Percentiles rank a stretch among this genome's conserved stretches.
These are phyloP conservation scores for Alectura lathami DNA, from an alignment of 2,113 vertebrate species.

Conservation along the genomic window DNA sequence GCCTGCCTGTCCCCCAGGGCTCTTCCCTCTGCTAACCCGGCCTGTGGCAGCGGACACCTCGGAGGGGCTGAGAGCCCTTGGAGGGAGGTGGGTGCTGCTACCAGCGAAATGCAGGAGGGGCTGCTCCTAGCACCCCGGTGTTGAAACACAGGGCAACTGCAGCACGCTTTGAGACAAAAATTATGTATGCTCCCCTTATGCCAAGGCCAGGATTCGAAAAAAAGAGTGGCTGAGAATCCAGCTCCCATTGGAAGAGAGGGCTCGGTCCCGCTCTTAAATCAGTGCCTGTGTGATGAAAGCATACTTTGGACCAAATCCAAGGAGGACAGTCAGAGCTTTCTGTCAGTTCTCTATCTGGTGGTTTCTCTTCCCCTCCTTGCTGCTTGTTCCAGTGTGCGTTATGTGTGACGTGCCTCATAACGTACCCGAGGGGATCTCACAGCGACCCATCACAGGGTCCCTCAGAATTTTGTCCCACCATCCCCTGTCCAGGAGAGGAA, in stretches of 20 bases:
- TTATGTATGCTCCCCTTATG: constrained; percentile 33
- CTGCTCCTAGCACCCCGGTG: neutral
- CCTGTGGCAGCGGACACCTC: neutral
- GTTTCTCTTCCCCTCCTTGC: neutral
- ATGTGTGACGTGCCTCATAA: rapidly evolving
- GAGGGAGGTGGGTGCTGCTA: neutral
- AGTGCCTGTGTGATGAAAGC: constrained; percentile 53
- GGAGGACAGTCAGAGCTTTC: constrained; percentile 21
- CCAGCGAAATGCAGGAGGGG: rapidly evolving
- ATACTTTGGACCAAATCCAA: constrained; percentile 48
- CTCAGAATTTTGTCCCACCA: neutral
- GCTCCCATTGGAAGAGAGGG: constrained; percentile 25
- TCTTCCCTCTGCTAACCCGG: constrained; percentile 36
- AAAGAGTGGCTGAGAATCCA: constrained; percentile 45
- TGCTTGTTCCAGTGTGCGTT: neutral
- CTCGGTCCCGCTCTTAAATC: constrained; percentile 41
- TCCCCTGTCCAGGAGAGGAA: neutral
- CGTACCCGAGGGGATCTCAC: neutral
- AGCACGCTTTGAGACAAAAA: constrained; percentile 55
- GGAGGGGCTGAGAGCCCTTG: neutral
- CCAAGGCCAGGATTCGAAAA: constrained; percentile 4
- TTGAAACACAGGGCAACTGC: neutral
- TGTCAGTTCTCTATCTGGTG: neutral
- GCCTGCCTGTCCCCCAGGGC: constrained; percentile 39
- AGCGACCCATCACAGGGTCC: neutral